Base-by-base conservation (phyloP, 2,888 invertebrate species). In the Acanthosepion pharaonis region DNA sequence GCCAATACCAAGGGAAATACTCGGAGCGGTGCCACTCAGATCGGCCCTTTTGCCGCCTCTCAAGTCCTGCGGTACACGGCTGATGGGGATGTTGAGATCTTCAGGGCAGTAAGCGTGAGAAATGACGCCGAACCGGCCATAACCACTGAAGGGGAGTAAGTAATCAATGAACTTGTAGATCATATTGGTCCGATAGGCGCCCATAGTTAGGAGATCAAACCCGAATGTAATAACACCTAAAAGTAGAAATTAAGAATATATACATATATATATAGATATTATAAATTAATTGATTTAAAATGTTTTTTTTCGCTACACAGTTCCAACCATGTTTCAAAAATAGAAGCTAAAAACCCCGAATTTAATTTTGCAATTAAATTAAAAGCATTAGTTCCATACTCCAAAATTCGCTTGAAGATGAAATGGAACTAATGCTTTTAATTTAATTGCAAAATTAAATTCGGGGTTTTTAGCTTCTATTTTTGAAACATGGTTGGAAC, bases 91-190 rank as follows among this genome's bases (percentile, higher is more conserved):
- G 53, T 93, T 93, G 15, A 93, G 51, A 49, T 93, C 53, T 51
- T 93, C 48, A 28, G 93, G 93, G 28, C 93, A 93, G 53, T 93
- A 93, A 25, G 93, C 93, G 28, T 93, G 93, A 15, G 93, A 93
- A n/a, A 53, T 20, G 6, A 93, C 25, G 5, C 51, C 25, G 20
- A 93, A 93, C 15, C 53, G 93, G 20, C 53, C 49, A 33, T 93
- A 93, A 20, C 93, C 93, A n/a, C 51, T 53, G 20, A 49, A 53
- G 33, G 93, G 93, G 18, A 93, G 49, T 6, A 93, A 33, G 20
- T 93, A 18, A 33, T 49, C 93, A 28, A 93, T 93, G 33, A 93
- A 93, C 28, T 93, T 53, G 93, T 93, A 93, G n/a, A 93, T 49
- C 93, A 93, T 93, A 18, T 93, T 28, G 18, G 93, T 53, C 28